Percentiles rank a stretch among this genome's conserved stretches.
phyloP scores from a whole-genome alignment of 2,797 vertebrate species.

The Antennarius maculatus region DNA sequence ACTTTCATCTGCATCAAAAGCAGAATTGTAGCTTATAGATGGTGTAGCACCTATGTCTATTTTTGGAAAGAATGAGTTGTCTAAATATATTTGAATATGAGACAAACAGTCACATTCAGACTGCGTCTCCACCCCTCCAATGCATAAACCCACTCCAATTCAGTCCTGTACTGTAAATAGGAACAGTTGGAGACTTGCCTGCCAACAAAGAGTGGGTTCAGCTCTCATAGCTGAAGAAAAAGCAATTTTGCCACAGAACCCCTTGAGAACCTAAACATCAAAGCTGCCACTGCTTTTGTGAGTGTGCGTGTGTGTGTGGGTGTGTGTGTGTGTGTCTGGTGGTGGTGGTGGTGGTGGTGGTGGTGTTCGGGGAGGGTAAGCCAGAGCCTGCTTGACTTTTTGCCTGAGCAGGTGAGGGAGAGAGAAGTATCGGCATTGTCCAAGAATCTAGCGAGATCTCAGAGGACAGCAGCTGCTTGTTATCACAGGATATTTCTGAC shows the following conservation, averaged over 20 bases:
- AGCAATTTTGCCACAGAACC: constrained; percentile 67
- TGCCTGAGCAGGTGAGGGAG: constrained; percentile 46
- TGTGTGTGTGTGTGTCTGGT: no score
- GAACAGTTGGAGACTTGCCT: constrained; percentile 58
- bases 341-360: no score
- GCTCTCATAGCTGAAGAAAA: constrained; percentile 60
- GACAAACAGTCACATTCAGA: neutral
- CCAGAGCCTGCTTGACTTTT: constrained; percentile 43
- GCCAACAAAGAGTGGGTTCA: constrained; percentile 50
- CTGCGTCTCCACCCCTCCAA: neutral
- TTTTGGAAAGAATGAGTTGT: constrained; percentile 4
- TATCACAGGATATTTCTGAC: constrained; percentile 67
- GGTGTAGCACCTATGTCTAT: neutral
- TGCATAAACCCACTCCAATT: neutral
- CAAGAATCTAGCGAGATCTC: constrained; percentile 56
- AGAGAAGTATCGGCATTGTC: constrained; percentile 55
- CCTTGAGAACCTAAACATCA: constrained; percentile 63
- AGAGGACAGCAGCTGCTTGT: constrained; percentile 66
- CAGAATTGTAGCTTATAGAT: neutral
- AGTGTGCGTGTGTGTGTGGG: no score
- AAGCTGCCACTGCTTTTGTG: constrained; percentile 23
- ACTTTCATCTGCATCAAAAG: constrained; percentile 3
- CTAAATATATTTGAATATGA: constrained; percentile 26
- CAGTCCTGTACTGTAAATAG: neutral
- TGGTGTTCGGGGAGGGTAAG: constrained; percentile 13